Base-by-base conservation (phyloP, 2,797 vertebrate genomes). In the Periophthalmus magnuspinnatus region DNA sequence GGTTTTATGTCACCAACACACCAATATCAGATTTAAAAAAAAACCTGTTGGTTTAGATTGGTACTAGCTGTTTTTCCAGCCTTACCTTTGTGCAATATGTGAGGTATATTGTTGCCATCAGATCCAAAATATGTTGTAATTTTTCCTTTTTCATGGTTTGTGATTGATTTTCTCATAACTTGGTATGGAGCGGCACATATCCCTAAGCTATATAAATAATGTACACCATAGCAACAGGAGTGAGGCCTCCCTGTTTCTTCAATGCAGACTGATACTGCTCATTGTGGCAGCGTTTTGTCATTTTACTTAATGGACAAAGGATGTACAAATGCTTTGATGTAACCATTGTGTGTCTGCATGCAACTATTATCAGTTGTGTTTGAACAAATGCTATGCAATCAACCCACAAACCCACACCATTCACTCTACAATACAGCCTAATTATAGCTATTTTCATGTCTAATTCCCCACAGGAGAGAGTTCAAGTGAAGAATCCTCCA, bases 401-500 rank as follows among this genome's bases (percentile, higher is more conserved):
- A 64, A 48, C n/a, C 21, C 11, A 1, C 22, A 56, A 24, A 0
- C 6, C 57, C 57, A 57, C 71, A 17, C 2, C 22, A 13, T n/a
- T 11, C 36, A 11, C 1, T 32, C 68, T 11, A 55, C 63, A 76
- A 68, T 84, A 65, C 78, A 41, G 66, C 38, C 5, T 78, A 68
- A 80, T 81, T 64, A 76, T 19, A 36, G 45, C 32, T 48, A 4
- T 63, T 34, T 72, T 52, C 55, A 34, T 77, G 68, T 63, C 41
- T 79, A 56, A 2, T 80, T n/a, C 10, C 0, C 74, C 0, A 14
- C 67, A 99, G 97, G 97, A 97, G 75, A 93, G 96, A 17, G 97
- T 99, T 87, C 95, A 98, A 83, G 97, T 97, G 81, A 98, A 96
- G 85, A 97, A 96, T 80, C 97, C 97, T 0, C 97, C 97, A 0